Base-by-base conservation (phyloP, 2,888 invertebrate species). In the Thecocarcelia acutangulata region DNA sequence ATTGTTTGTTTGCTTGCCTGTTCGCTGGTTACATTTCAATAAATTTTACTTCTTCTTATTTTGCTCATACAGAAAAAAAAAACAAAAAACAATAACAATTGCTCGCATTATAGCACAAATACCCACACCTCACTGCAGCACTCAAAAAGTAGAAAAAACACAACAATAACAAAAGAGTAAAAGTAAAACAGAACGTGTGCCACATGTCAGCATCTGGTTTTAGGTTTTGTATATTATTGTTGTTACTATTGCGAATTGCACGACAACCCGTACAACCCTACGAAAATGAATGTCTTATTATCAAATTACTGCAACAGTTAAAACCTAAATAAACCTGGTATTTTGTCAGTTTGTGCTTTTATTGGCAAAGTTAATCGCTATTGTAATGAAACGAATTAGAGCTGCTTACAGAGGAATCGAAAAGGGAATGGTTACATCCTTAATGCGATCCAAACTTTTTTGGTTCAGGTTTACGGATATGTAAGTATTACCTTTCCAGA, bases 181-280 rank as follows among this genome's bases (percentile, higher is more conserved):
- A 3, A 68, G 17, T 17, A 42, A 52, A 56, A 54, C 24, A 33
- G 64, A 21, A 59, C 69, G 69, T 70, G 74, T 78, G 82, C 59
- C 82, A 82, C 82, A 82, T 78, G 77, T 70, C 64, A 82, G 77
- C 77, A 82, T 82, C 82, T 82, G 82, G 64, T 74, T 82, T 69
- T 21, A 46, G 42, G 17, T 50, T 50, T 28, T 33, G 5, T 15
- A 4, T 54, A 54, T 61, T 58, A 28, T 42, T 17, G 37, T 28
- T 37, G 46, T 73, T 69, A 63, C 77, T 73, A 40, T 74, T 82
- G 74, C 64, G 59, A 77, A 68, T 56, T 76, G n/a, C n/a, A n/a
- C n/a, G n/a, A n/a, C n/a, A n/a, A n/a, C n/a, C n/a, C n/a, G n/a
- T 73, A 37, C 24, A 52, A n/a, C 58, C 28, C 66, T 28, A 63